Conservation (phyloP, 2,888 invertebrate species). For the Acheta domesticus region DNA sequence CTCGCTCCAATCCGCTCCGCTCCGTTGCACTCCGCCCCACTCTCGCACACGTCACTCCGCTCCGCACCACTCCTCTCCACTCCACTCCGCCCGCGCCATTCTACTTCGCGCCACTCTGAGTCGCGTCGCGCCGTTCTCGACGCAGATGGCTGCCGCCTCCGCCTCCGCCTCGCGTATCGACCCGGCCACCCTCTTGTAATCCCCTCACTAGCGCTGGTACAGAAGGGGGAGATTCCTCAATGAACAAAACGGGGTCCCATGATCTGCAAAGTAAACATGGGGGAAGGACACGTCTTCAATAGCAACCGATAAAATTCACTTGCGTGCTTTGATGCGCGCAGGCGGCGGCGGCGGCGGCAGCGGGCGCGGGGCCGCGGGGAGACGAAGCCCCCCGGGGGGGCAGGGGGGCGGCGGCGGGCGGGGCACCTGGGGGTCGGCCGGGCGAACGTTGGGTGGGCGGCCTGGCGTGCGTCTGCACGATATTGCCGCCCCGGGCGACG, state of each 20-base stretch:
- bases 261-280: slow-evolving; percentile 32
- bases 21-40: no score
- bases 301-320: slow-evolving; percentile 21
- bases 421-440: neutral
- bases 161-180: slow-evolving; percentile 5
- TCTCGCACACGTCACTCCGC: no score
- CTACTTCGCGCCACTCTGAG: no score
- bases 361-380: neutral
- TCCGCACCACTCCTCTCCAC: no score
- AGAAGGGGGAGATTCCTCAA: slow-evolving; percentile 12
- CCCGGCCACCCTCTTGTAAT: neutral
- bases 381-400: neutral
- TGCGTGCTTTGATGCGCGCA: slow-evolving; percentile 1
- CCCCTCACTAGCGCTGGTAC: slow-evolving; percentile 18
- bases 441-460: neutral
- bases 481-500: neutral
- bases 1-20: no score
- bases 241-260: slow-evolving; percentile 20
- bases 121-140: neutral
- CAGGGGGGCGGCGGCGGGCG: neutral
- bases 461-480: neutral
- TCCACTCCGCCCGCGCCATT: no score
- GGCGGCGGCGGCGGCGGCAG: neutral
- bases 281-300: slow-evolving; percentile 24
- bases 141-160: neutral